Conservation (phyloP, 2,888 invertebrate genomes). For the Drepana falcataria region DNA sequence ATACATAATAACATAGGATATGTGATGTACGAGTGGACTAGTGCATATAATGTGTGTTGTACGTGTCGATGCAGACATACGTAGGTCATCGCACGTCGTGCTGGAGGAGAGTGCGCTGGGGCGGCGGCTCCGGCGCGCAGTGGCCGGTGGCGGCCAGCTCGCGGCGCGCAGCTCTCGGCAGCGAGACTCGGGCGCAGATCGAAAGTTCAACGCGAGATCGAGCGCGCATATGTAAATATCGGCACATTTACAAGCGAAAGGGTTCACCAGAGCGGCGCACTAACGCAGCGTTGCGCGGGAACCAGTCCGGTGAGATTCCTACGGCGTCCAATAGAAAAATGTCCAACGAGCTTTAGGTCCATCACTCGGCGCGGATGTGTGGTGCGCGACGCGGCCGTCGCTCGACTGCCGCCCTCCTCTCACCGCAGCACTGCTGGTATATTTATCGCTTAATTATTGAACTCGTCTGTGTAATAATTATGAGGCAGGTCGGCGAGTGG, state of each 20-base stretch:
- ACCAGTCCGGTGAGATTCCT: slow-evolving; percentile 83
- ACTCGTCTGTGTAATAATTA: slow-evolving; percentile 75
- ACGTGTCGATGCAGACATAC: slow-evolving; percentile 48
- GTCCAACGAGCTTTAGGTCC: slow-evolving; percentile 70
- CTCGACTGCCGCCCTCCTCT: slow-evolving; percentile 75
- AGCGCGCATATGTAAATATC: slow-evolving; percentile 78
- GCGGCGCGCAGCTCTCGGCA: slow-evolving; percentile 50
- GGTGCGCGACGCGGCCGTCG: slow-evolving; percentile 68
- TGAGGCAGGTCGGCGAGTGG: slow-evolving; percentile 58
- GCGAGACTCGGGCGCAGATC: slow-evolving; percentile 67
- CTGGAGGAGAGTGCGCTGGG: slow-evolving; percentile 58
- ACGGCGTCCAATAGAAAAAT: slow-evolving; percentile 81
- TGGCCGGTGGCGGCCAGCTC: slow-evolving; percentile 42
- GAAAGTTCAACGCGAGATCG: slow-evolving; percentile 76
- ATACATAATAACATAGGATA: too few relatives aligned
- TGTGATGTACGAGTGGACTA: too few relatives aligned
- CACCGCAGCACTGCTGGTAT: slow-evolving; percentile 64
- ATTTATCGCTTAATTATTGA: slow-evolving; percentile 78
- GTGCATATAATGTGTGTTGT: neutral
- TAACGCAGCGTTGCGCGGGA: slow-evolving; percentile 77
- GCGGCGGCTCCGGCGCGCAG: slow-evolving; percentile 36
- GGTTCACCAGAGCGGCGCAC: slow-evolving; percentile 78
- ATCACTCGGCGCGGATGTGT: slow-evolving; percentile 68
- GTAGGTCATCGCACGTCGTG: slow-evolving; percentile 71
- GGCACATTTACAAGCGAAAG: slow-evolving; percentile 79